Evolutionary conservation across 1,140 invertebrate species (phyloP).

Genomic region (Diabrotica undecimpunctata): DNA sequence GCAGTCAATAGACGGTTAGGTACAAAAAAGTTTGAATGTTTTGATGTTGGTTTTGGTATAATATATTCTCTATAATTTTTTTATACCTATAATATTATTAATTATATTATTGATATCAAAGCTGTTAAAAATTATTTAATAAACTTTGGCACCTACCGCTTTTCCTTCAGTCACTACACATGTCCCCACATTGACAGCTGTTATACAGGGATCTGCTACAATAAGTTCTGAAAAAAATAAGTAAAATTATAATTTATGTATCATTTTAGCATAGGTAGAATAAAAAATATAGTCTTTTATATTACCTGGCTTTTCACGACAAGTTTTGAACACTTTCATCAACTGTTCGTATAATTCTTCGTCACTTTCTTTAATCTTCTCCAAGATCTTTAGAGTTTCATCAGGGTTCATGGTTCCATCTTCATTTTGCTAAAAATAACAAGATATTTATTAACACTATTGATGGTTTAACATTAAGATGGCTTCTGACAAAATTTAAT

Average conservation of each 20-base stretch:
- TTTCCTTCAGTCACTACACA: slow-evolving; percentile 17
- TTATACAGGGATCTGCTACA: slow-evolving; percentile 10
- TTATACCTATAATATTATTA: too few relatives aligned
- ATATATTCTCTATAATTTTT: too few relatives aligned
- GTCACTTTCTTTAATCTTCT: slow-evolving; percentile 24
- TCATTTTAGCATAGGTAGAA: too few relatives aligned
- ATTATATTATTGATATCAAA: too few relatives aligned
- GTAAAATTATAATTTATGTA: too few relatives aligned
- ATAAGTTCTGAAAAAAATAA: not conserved
- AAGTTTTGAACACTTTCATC: slow-evolving; percentile 15
- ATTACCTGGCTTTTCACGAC: slow-evolving; percentile 18
- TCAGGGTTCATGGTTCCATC: slow-evolving; percentile 22
- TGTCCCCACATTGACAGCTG: slow-evolving; percentile 5
- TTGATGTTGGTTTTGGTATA: too few relatives aligned
- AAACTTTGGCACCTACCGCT: slow-evolving; percentile 1
- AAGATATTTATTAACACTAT: too few relatives aligned
- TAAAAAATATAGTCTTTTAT: not conserved
- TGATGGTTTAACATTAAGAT: too few relatives aligned
- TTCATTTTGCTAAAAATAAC: slow-evolving; percentile 20
- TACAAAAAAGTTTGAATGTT: not conserved
- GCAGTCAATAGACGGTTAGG: not conserved
- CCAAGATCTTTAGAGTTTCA: slow-evolving; percentile 15
- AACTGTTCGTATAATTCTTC: slow-evolving; percentile 21
- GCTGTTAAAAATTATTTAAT: too few relatives aligned
- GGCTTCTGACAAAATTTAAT: too few relatives aligned